A percentile compares a stretch with the other conserved stretches of the same genome.
Evolutionary conservation across 1,140 invertebrate genomes (phyloP).

Genomic region (Habropoda laboriosa): DNA sequence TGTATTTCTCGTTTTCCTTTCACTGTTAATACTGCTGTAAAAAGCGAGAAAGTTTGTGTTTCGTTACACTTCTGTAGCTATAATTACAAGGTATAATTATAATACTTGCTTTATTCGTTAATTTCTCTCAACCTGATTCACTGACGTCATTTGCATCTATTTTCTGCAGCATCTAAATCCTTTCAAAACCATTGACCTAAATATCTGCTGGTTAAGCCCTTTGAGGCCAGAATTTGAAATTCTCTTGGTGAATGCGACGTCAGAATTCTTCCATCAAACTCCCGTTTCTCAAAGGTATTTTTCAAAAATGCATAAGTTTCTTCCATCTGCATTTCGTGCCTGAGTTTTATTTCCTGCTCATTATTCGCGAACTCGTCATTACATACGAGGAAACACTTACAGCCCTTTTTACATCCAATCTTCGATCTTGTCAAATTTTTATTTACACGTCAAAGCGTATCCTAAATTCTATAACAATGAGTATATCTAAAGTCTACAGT

Average conservation of each 20-base stretch:
- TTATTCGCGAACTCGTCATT: neutral
- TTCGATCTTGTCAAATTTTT: no score
- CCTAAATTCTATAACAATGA: no score
- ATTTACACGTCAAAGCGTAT: no score
- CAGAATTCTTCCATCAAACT: conserved; percentile 12
- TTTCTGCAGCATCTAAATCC: conserved; percentile 2
- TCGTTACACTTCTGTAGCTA: neutral
- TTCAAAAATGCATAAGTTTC: conserved; percentile 14
- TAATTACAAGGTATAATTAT: neutral
- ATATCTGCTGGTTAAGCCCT: conserved; percentile 3
- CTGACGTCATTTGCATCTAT: neutral
- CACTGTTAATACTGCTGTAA: no score
- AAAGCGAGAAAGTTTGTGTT: no score
- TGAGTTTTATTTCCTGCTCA: neutral
- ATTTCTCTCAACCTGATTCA: neutral
- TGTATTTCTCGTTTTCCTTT: no score
- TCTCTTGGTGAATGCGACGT: conserved; percentile 22
- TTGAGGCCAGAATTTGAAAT: conserved; percentile 23
- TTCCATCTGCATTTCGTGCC: neutral
- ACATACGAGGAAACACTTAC: neutral
- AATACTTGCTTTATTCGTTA: neutral
- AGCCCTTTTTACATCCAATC: no score
- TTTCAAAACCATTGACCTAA: conserved; percentile 11
- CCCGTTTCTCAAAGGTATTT: conserved; percentile 16
- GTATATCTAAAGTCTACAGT: no score